A percentile compares a stretch with the other conserved stretches of the same genome.
Conservation (phyloP, 1,140 invertebrate genomes). For the Penaeus japonicus region DNA sequence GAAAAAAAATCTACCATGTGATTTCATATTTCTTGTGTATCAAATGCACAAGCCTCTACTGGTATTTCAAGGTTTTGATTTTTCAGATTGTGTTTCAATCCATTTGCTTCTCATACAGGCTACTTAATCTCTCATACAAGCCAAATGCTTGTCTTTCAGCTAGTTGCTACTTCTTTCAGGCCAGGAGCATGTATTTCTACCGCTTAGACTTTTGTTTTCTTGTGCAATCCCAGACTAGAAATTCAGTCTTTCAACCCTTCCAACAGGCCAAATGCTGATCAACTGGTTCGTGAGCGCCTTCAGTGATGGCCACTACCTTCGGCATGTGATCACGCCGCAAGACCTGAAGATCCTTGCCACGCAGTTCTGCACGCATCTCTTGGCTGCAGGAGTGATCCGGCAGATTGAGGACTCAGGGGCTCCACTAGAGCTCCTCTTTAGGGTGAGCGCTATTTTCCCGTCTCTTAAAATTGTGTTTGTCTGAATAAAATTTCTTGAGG, state of each 20-base stretch:
- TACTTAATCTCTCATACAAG: too few relatives aligned
- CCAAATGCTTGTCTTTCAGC: too few relatives aligned
- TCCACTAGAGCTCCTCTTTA: constrained; percentile 74
- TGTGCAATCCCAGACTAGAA: background rate
- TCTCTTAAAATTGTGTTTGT: background rate
- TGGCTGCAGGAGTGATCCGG: constrained; percentile 84
- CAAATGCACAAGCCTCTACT: too few relatives aligned
- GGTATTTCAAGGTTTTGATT: too few relatives aligned
- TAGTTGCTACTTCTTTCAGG: too few relatives aligned
- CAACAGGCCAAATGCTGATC: constrained; percentile 85
- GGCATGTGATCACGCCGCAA: constrained; percentile 71
- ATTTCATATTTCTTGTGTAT: too few relatives aligned
- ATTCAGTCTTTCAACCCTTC: background rate
- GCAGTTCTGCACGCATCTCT: constrained; percentile 87
- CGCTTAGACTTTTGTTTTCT: too few relatives aligned
- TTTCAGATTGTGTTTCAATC: too few relatives aligned
- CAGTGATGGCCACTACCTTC: constrained; percentile 74
- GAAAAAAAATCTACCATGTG: too few relatives aligned
- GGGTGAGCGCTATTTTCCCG: constrained; percentile 71
- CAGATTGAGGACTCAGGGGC: constrained; percentile 78
- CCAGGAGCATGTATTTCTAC: too few relatives aligned
- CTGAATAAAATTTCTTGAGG: too few relatives aligned
- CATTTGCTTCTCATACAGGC: too few relatives aligned
- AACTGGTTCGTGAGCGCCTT: constrained; percentile 87
- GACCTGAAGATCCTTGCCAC: constrained; percentile 78